Percentiles rank a stretch among this genome's conserved stretches.
These are phyloP conservation scores for Corynorhinus townsendii DNA, from an alignment of 2,113 vertebrate genomes.

Conservation along the genomic window DNA sequence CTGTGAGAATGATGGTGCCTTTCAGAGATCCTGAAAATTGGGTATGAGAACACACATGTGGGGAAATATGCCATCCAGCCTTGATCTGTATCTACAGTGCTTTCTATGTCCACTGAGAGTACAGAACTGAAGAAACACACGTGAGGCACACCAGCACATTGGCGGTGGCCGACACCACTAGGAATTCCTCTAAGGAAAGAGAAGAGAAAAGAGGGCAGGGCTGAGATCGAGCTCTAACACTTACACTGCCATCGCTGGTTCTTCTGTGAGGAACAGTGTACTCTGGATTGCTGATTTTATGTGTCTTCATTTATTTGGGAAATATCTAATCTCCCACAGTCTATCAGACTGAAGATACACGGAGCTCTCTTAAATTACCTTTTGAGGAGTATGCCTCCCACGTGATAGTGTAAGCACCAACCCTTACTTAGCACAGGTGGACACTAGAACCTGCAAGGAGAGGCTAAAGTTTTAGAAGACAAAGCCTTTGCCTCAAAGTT, in stretches of 20 bases:
- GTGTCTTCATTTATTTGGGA: neutral
- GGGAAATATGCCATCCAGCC: neutral
- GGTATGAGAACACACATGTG: neutral
- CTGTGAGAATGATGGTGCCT: neutral
- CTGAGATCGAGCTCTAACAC: neutral
- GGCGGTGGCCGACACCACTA: neutral
- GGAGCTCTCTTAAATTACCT: neutral
- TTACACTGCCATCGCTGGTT: neutral
- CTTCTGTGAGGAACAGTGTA: neutral
- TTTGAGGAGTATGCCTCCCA: neutral
- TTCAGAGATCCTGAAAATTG: neutral
- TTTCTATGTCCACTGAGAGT: neutral
- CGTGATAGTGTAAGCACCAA: neutral
- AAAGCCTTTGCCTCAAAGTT: neutral
- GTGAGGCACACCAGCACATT: neutral
- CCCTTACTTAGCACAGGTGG: neutral
- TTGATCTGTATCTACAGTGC: rapidly evolving
- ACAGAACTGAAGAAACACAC: neutral
- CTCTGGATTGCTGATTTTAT: neutral
- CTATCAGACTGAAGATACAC: neutral
- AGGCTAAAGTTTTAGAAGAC: neutral
- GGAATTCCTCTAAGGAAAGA: neutral
- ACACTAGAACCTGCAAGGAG: neutral
- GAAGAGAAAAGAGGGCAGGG: neutral
- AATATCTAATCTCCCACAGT: neutral